phyloP scores from a whole-genome alignment of 2,888 invertebrate species.

The Odontothrips loti region DNA sequence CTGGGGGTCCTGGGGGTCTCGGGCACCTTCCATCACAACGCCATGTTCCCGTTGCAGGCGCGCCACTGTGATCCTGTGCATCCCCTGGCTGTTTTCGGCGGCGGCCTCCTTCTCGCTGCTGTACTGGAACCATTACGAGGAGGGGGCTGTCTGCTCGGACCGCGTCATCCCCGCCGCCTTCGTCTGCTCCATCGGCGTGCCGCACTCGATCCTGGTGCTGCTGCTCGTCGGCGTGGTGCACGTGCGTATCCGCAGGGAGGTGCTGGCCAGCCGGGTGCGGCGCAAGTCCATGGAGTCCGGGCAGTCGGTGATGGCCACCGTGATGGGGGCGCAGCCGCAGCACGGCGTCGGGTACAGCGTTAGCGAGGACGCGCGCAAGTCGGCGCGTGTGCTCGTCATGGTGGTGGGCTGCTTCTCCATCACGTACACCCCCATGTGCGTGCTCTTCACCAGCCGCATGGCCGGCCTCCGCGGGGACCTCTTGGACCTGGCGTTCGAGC shows the following conservation, averaged over 20 bases:
- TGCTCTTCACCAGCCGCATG: constrained; percentile 30
- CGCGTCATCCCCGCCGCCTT: constrained; percentile 30
- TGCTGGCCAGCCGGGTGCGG: neutral
- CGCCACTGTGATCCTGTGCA: constrained; percentile 28
- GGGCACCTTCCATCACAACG: neutral
- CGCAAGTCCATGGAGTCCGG: constrained; percentile 21
- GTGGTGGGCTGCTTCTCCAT: constrained; percentile 32
- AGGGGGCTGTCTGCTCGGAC: constrained; percentile 29
- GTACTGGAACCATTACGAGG: constrained; percentile 34
- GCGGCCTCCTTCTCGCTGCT: constrained; percentile 29
- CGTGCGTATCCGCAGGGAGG: constrained; percentile 32
- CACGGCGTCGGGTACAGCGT: neutral
- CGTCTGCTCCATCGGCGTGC: constrained; percentile 30
- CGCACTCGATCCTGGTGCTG: constrained; percentile 28
- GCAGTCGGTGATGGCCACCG: neutral
- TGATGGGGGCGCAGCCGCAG: neutral
- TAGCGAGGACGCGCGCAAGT: constrained; percentile 29
- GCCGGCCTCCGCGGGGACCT: neutral
- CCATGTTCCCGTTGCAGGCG: constrained; percentile 27
- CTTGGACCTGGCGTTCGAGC: constrained; percentile 32
- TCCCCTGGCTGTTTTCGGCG: constrained; percentile 32
- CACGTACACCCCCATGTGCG: constrained; percentile 33
- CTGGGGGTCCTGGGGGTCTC: too few relatives aligned
- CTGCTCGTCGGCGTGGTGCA: constrained; percentile 29
- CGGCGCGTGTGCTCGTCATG: constrained; percentile 33